A percentile compares a stretch with the other conserved stretches of the same genome.
These are phyloP conservation scores for Nothocercus julius DNA, from an alignment of 2,113 vertebrate genomes.

Conservation along the genomic window DNA sequence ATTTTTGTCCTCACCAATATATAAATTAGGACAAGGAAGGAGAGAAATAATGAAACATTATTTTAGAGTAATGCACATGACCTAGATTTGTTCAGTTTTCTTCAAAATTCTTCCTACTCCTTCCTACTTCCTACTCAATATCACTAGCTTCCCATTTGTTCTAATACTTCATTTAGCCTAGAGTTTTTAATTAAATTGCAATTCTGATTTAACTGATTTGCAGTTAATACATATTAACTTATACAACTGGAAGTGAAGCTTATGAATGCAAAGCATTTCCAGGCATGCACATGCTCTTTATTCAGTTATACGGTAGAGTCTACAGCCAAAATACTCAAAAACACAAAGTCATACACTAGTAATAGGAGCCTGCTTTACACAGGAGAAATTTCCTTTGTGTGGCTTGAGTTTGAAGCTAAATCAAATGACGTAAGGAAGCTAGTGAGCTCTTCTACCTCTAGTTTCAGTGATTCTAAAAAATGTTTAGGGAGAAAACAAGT, in stretches of 20 bases:
- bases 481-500: not conserved
- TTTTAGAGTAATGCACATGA: not conserved
- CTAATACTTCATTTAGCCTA: not conserved
- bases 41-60: not conserved
- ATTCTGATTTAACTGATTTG: not conserved
- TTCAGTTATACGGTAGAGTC: not conserved
- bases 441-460: not conserved
- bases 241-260: not conserved
- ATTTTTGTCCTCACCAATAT: not conserved
- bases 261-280: not conserved
- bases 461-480: not conserved
- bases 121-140: not conserved
- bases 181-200: not conserved
- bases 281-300: not conserved
- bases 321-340: too few species aligned
- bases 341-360: not conserved
- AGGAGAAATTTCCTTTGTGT: not conserved
- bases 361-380: not conserved
- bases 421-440: not conserved
- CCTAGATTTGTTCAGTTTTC: not conserved
- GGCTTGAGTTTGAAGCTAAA: not conserved
- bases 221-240: not conserved
- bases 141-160: not conserved
- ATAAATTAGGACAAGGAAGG: not conserved
- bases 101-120: not conserved